Percentiles rank a stretch among this genome's conserved stretches.
Evolutionary conservation across 37 sponge, comb jelly and placozoan species (phyloP).

Genomic region (Agelas oroides): DNA sequence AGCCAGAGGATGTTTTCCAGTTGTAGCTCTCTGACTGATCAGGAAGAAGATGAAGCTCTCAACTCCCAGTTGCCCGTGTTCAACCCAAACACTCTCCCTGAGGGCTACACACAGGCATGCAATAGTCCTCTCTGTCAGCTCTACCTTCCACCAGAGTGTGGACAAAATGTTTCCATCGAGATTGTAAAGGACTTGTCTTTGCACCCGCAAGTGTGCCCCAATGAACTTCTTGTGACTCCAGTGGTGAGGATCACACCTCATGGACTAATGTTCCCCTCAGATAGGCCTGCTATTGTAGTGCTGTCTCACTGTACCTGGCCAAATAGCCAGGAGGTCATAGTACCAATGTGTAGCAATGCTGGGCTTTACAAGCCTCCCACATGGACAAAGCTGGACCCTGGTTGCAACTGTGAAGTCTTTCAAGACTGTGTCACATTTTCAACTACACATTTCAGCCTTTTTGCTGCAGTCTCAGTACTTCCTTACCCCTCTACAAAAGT

Average conservation of each 20-base stretch:
- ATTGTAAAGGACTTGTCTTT: constrained; percentile 50
- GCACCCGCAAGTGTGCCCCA: constrained; percentile 21
- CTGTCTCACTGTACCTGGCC: constrained; percentile 46
- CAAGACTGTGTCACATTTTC: constrained; percentile 39
- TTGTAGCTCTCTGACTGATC: background rate
- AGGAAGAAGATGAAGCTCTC: background rate
- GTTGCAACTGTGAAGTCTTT: constrained; percentile 14
- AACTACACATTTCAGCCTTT: constrained; percentile 69
- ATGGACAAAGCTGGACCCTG: constrained; percentile 10
- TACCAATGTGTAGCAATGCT: constrained; percentile 57
- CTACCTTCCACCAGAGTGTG: constrained; percentile 9
- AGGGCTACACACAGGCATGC: background rate
- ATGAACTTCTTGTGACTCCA: constrained; percentile 52
- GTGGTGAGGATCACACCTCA: constrained; percentile 60
- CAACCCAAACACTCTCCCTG: background rate
- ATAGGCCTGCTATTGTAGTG: constrained; percentile 54
- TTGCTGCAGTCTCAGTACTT: constrained; percentile 31
- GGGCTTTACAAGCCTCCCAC: constrained; percentile 13
- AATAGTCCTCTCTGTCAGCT: constrained; percentile 4
- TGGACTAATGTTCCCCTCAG: constrained; percentile 31
- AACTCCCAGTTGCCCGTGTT: constrained; percentile 4
- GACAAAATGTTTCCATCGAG: background rate
- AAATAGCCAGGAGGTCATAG: background rate
- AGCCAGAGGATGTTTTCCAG: background rate
- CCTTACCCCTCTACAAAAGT: constrained; percentile 34